A percentile compares a stretch with the other conserved stretches of the same genome.
Evolutionary conservation across 2,888 invertebrate genomes (phyloP).

Genomic region (Sisyra terminalis): DNA sequence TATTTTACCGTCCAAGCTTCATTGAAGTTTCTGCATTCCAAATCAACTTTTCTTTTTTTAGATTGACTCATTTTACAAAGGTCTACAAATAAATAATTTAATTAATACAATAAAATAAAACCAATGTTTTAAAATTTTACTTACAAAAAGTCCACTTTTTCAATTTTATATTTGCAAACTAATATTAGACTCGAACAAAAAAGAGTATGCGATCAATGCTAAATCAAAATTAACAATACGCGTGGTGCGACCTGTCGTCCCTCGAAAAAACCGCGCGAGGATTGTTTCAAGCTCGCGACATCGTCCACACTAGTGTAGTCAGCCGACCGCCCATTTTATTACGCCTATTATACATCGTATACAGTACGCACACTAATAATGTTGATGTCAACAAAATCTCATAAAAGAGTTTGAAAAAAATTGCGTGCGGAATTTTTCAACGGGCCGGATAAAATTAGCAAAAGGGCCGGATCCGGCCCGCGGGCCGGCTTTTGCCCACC

Average conservation of each 20-base stretch:
- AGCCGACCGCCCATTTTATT: neutral
- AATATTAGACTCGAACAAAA: too few species aligned
- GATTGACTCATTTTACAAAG: neutral
- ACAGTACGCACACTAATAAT: neutral
- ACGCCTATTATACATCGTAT: neutral
- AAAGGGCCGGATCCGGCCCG: too few species aligned
- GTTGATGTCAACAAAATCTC: neutral
- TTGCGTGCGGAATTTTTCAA: neutral
- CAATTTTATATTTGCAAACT: too few species aligned
- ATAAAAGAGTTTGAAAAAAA: neutral
- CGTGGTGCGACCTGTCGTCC: too few species aligned
- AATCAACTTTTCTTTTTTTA: conserved; percentile 2
- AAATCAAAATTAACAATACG: too few species aligned
- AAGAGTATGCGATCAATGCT: too few species aligned
- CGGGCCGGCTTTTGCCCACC: conserved; percentile 1
- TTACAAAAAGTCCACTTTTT: neutral
- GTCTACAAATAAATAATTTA: neutral
- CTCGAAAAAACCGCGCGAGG: too few species aligned
- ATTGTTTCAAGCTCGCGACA: too few species aligned
- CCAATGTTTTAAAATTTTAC: neutral
- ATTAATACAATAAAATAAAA: neutral
- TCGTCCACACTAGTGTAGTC: too few species aligned
- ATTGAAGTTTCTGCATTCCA: neutral
- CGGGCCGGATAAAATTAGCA: neutral
- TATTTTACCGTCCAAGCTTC: neutral